Percentiles rank a stretch among this genome's conserved stretches.
Evolutionary conservation across 2,888 invertebrate genomes (phyloP).

Genomic region (Agrochola lychnidis): DNA sequence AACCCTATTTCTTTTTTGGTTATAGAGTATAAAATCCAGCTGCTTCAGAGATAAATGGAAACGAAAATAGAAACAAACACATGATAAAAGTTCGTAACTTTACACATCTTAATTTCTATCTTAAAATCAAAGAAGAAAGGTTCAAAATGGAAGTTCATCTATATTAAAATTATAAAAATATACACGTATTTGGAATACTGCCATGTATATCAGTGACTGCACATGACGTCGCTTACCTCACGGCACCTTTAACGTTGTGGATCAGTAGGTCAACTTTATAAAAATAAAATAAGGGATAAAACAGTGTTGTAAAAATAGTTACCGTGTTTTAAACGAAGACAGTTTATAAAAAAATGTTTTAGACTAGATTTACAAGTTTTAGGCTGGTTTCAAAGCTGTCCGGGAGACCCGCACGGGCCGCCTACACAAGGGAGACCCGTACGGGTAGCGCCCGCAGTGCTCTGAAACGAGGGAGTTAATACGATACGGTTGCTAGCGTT

Average conservation of each 20-base stretch:
- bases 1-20: background rate
- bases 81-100: background rate
- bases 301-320: background rate
- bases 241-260: background rate
- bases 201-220: constrained; percentile 46
- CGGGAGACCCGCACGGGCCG: too few relatives aligned
- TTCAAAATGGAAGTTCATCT: constrained; percentile 10
- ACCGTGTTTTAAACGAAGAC: background rate
- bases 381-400: too few relatives aligned
- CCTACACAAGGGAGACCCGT: too few relatives aligned
- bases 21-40: background rate
- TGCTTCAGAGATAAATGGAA: constrained; percentile 10
- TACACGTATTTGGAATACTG: constrained; percentile 49
- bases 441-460: too few relatives aligned
- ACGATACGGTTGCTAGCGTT: too few relatives aligned
- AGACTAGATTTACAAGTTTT: background rate
- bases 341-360: background rate
- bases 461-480: too few relatives aligned
- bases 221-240: constrained; percentile 45
- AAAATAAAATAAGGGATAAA: background rate
- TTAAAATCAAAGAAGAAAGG: background rate
- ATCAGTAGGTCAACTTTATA: constrained; percentile 38
- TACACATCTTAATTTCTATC: background rate
- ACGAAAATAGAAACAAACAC: background rate
- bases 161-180: constrained; percentile 12